A percentile compares a stretch with the other conserved stretches of the same genome.
Evolutionary conservation across 2,888 invertebrate species (phyloP).

Genomic region (Limnephilus auricula): DNA sequence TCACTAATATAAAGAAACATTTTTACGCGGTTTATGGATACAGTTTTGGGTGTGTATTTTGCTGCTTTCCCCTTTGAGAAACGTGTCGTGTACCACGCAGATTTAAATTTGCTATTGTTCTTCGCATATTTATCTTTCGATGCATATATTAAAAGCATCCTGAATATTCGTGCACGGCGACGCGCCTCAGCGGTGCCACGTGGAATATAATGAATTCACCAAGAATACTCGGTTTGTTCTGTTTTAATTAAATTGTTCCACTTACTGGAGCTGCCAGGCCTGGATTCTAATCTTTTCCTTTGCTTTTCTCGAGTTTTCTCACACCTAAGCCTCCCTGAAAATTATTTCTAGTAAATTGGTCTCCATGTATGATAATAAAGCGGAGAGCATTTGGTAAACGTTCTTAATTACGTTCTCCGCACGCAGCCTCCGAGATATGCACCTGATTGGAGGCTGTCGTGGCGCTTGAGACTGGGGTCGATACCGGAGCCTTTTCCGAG

Average conservation of each 20-base stretch:
- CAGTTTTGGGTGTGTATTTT: background rate
- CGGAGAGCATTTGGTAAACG: background rate
- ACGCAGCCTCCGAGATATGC: background rate
- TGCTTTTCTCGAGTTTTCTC: conserved; percentile 46
- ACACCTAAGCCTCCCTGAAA: conserved; percentile 31
- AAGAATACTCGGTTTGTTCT: conserved; percentile 63
- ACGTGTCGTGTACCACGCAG: background rate
- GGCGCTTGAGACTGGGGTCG: background rate
- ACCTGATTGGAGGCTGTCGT: background rate
- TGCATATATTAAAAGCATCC: conserved; percentile 14
- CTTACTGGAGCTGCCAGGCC: conserved; percentile 55
- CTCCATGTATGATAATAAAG: conserved; percentile 25
- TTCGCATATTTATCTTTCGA: background rate
- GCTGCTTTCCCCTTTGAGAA: background rate
- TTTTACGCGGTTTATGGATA: background rate
- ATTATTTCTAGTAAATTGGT: conserved; percentile 32
- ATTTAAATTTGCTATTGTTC: background rate
- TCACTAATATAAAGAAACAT: background rate
- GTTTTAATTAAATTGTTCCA: conserved; percentile 66
- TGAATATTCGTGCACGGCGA: conserved; percentile 31
- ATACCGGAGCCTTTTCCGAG: background rate
- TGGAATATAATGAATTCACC: conserved; percentile 61
- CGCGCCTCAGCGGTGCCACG: conserved; percentile 47
- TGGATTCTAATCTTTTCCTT: conserved; percentile 54
- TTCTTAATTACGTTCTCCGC: background rate